Percentiles rank a stretch among this genome's conserved stretches.
Evolutionary conservation across 2,888 invertebrate genomes (phyloP).

Genomic region (Geophilus truncorum): DNA sequence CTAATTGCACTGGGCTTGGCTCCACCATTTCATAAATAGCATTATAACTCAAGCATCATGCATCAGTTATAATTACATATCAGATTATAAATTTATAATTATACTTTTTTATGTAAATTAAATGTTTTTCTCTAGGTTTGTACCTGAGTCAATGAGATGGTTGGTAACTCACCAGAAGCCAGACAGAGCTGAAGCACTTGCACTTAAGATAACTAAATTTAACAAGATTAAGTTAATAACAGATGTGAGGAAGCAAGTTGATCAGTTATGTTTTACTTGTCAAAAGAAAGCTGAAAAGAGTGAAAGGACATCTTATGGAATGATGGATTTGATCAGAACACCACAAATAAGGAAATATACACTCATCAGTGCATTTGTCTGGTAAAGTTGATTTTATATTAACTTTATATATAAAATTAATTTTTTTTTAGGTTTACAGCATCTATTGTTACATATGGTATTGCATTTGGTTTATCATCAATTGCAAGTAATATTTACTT

Average conservation of each 20-base stretch:
- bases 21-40: too few relatives aligned
- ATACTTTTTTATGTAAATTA: neutral
- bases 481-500: slow-evolving; percentile 52
- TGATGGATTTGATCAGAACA: slow-evolving; percentile 31
- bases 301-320: neutral
- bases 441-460: slow-evolving; percentile 51
- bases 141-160: slow-evolving; percentile 37
- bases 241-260: neutral
- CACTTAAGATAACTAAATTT: neutral
- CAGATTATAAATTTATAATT: neutral
- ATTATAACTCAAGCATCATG: too few relatives aligned
- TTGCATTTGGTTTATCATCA: slow-evolving; percentile 49
- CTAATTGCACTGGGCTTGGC: too few relatives aligned
- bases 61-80: too few relatives aligned
- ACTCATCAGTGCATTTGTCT: slow-evolving; percentile 28
- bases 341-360: slow-evolving; percentile 32
- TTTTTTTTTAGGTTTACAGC: slow-evolving; percentile 48
- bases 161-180: slow-evolving; percentile 31
- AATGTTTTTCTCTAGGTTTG: slow-evolving; percentile 33
- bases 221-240: neutral
- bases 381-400: slow-evolving; percentile 17
- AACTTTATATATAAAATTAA: neutral
- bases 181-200: slow-evolving; percentile 30
- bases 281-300: neutral
- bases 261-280: neutral